A percentile compares a stretch with the other conserved stretches of the same genome.
Evolutionary conservation across 2,888 invertebrate genomes (phyloP).

Genomic region (Pharmacophagus antenor): DNA sequence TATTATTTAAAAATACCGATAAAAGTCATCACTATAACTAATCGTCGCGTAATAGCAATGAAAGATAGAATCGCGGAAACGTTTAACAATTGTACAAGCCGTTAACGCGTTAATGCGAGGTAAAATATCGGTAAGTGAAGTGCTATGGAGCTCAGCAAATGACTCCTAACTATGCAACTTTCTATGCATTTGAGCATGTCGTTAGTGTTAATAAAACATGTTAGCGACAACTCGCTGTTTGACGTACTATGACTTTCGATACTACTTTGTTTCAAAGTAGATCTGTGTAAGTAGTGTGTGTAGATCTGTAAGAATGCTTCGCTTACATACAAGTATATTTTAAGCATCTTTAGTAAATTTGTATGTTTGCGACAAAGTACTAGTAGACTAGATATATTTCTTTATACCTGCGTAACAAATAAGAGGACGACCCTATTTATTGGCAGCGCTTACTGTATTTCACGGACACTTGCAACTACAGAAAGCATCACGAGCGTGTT

Average conservation of each 20-base stretch:
- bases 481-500: not conserved
- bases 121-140: not conserved
- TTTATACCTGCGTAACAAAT: no score
- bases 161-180: constrained; percentile 19
- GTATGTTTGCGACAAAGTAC: no score
- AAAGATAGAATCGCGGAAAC: not conserved
- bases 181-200: constrained; percentile 16
- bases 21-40: no score
- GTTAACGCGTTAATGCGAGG: not conserved
- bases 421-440: no score
- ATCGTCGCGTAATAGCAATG: not conserved
- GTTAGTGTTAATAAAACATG: constrained; percentile 10
- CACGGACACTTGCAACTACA: not conserved
- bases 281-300: not conserved
- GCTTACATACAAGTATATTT: no score
- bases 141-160: not conserved
- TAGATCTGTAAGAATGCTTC: no score
- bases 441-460: not conserved
- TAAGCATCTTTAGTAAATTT: no score
- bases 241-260: constrained; percentile 19
- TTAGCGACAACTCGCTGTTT: constrained; percentile 14
- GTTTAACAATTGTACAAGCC: not conserved
- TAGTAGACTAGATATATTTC: no score
- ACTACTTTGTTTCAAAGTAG: not conserved
- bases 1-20: no score